These are phyloP conservation scores for Selenia dentaria DNA, from an alignment of 2,888 invertebrate species.

Conservation along the genomic window DNA sequence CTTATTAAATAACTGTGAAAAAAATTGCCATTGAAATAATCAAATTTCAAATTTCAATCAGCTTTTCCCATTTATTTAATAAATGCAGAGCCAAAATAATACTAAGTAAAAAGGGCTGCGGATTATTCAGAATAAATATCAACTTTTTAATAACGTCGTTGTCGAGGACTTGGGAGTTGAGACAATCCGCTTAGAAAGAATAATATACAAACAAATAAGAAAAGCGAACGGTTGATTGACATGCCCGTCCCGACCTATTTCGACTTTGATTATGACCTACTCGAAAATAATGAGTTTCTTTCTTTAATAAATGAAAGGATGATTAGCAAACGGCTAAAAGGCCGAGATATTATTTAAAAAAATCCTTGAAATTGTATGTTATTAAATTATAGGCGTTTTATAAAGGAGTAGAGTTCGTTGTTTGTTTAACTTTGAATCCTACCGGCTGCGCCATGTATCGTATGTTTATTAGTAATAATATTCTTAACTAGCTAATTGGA, in stretches of 20 bases:
- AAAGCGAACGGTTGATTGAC: slow-evolving; percentile 26
- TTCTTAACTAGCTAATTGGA: no score
- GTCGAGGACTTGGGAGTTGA: slow-evolving; percentile 9
- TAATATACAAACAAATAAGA: slow-evolving; percentile 29
- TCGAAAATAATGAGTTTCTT: slow-evolving; percentile 33
- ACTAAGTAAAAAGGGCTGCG: slow-evolving; percentile 19
- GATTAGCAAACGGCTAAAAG: slow-evolving; percentile 22
- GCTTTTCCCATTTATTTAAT: slow-evolving; percentile 9
- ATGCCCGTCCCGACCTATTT: slow-evolving; percentile 15
- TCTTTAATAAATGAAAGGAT: slow-evolving; percentile 27
- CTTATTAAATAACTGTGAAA: no score
- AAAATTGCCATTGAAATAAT: background rate
- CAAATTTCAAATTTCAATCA: background rate
- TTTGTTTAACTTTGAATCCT: no score
- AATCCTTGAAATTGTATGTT: slow-evolving; percentile 10
- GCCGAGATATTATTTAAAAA: background rate
- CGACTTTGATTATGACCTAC: slow-evolving; percentile 30
- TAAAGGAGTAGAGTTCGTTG: no score
- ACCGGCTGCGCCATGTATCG: no score
- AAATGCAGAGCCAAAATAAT: slow-evolving; percentile 17
- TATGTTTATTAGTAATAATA: no score
- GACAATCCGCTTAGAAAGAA: slow-evolving; percentile 30
- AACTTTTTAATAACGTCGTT: slow-evolving; percentile 32
- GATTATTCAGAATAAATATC: slow-evolving; percentile 14
- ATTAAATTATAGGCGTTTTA: background rate